Evolutionary conservation across 2,113 vertebrate species (phyloP).

Genomic region (Ursus arctos): DNA sequence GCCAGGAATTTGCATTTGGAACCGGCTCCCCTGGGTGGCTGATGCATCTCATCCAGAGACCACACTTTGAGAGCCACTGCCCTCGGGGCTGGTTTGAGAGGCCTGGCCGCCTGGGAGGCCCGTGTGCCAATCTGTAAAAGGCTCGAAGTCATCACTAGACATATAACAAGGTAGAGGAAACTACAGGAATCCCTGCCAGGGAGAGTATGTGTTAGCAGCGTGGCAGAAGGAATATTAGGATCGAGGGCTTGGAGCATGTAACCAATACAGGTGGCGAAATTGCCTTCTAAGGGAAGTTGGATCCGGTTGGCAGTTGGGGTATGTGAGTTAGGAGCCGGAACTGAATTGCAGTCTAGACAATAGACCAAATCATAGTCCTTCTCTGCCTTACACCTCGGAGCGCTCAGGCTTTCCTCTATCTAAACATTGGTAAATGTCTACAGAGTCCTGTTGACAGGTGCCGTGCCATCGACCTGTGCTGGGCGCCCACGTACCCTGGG

Average conservation of each 20-base stretch:
- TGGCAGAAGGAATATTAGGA: neutral
- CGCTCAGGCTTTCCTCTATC: neutral
- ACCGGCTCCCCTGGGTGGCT: neutral
- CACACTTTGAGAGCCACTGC: neutral
- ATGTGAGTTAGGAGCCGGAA: neutral
- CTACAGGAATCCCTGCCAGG: neutral
- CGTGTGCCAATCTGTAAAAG: neutral
- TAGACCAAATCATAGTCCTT: neutral
- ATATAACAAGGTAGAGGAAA: neutral
- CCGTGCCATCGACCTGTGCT: too few species aligned
- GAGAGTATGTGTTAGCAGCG: neutral
- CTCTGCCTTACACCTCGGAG: fast-evolving
- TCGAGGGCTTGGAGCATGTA: too few species aligned
- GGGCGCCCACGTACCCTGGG: fast-evolving
- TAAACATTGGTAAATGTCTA: neutral
- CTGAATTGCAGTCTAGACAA: neutral
- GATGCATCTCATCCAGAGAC: neutral
- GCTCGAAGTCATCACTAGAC: neutral
- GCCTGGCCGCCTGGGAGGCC: neutral
- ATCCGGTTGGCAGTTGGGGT: neutral
- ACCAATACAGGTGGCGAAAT: neutral
- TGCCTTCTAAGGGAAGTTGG: neutral
- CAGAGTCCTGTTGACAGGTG: neutral
- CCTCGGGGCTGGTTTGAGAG: neutral
- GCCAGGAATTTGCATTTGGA: neutral